phyloP scores from a whole-genome alignment of 2,888 invertebrate species.

The Cecidostiba fungosa region DNA sequence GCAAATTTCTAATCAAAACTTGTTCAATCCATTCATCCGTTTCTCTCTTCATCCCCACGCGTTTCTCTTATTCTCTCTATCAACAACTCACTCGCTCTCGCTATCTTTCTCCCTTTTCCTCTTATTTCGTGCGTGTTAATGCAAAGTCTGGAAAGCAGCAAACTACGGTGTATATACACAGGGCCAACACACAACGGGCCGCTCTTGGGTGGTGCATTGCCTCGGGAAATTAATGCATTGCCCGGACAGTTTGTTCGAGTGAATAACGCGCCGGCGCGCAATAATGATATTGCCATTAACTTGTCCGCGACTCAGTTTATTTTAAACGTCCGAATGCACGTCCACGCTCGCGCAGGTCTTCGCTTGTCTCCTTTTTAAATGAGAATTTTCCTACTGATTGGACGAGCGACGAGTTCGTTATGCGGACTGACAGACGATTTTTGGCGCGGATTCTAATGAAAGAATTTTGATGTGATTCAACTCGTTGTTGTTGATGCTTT shows the following conservation, averaged over 20 bases:
- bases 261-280: conserved; percentile 74
- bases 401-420: background rate
- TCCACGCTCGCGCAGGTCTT: conserved; percentile 24
- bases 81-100: background rate
- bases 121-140: background rate
- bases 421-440: background rate
- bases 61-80: background rate
- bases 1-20: too few species aligned
- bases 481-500: background rate
- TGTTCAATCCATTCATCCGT: background rate
- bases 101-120: background rate
- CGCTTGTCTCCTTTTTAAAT: background rate
- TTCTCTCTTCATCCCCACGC: background rate
- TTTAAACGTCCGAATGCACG: conserved; percentile 32
- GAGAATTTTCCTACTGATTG: background rate
- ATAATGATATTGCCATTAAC: conserved; percentile 78
- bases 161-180: conserved; percentile 20
- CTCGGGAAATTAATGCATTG: conserved; percentile 76
- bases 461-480: background rate
- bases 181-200: conserved; percentile 33
- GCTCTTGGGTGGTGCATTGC: conserved; percentile 74
- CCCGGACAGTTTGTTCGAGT: conserved; percentile 75
- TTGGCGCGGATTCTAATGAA: background rate
- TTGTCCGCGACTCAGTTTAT: conserved; percentile 69
- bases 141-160: conserved; percentile 18